These are phyloP conservation scores for Mus musculus DNA, from an alignment of 2,113 vertebrate genomes.

Conservation along the genomic window GRCm39 chr13:34349501-34350000, in stretches of 20 bases:
- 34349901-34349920: neutral
- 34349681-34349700: too few species aligned
- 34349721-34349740: too few species aligned
- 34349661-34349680: too few species aligned
- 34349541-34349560: neutral
- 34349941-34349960: neutral
- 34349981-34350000: neutral
- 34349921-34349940: neutral
- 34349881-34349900: neutral
- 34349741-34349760: too few species aligned
- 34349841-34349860: neutral
- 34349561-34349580: neutral
- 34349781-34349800: neutral
- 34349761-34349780: neutral
- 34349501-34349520: neutral
- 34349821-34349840: neutral
- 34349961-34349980: neutral
- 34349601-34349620: neutral
- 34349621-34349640: too few species aligned
- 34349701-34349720: too few species aligned
- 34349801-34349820: neutral
- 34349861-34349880: neutral
- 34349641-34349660: too few species aligned
- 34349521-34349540: neutral
- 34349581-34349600: neutral